Conservation (phyloP, 2,113 vertebrate genomes). For the Gymnocephalus cernua region DNA sequence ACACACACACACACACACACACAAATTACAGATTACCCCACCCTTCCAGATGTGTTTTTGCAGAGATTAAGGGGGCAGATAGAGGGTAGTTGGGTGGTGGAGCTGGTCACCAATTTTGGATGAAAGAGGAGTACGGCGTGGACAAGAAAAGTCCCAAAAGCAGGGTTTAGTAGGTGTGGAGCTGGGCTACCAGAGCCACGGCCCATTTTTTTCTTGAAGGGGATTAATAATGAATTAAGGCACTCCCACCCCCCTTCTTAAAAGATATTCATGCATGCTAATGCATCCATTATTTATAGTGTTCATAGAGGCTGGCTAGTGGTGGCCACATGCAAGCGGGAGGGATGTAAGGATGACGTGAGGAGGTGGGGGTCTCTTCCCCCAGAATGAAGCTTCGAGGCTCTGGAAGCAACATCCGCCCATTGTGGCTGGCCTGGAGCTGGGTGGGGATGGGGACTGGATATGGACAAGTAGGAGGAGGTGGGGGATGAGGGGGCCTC, state of each 20-base stretch:
- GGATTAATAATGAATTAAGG: conserved; percentile 88
- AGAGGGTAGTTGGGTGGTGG: conserved; percentile 38
- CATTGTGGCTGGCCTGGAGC: conserved; percentile 73
- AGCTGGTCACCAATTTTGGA: conserved; percentile 52
- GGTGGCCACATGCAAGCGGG: conserved; percentile 79
- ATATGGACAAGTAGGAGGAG: conserved; percentile 65
- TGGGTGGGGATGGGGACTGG: conserved; percentile 70
- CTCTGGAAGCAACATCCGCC: conserved; percentile 76
- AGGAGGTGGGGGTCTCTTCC: conserved; percentile 62
- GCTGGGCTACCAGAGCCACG: conserved; percentile 53
- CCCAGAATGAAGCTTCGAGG: conserved; percentile 73
- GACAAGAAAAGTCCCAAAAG: conserved; percentile 68
- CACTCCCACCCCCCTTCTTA: conserved; percentile 74
- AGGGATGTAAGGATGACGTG: conserved; percentile 71
- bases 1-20: background rate
- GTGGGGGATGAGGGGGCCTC: conserved; percentile 57
- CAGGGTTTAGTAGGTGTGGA: conserved; percentile 69
- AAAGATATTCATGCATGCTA: conserved; percentile 87
- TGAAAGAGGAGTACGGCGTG: conserved; percentile 30
- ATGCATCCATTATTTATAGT: conserved; percentile 88
- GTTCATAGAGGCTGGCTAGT: conserved; percentile 76
- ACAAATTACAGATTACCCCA: conserved; percentile 62
- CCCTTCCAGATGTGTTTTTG: conserved; percentile 71
- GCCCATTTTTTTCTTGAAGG: conserved; percentile 79
- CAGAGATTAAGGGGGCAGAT: conserved; percentile 41